A percentile compares a stretch with the other conserved stretches of the same genome.
phyloP scores from a whole-genome alignment of 2,797 vertebrate genomes.

The Urosaurus nigricauda region DNA sequence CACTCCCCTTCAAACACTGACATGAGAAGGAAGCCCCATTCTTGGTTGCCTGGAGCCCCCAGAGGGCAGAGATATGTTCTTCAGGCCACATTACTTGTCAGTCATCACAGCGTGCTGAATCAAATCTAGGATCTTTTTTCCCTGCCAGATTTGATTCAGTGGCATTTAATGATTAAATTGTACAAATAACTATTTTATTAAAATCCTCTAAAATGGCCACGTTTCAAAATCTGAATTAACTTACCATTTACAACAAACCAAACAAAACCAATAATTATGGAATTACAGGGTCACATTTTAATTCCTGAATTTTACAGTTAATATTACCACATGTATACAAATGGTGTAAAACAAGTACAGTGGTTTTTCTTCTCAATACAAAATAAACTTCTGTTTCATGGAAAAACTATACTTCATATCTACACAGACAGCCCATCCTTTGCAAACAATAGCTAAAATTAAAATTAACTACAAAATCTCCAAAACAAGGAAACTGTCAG shows the following conservation, averaged over 20 bases:
- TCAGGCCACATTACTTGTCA: conserved; percentile 17
- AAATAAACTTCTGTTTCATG: conserved; percentile 92
- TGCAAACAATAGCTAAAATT: conserved; percentile 85
- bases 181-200: conserved; percentile 52
- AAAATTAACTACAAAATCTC: conserved; percentile 86
- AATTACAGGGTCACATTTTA: conserved; percentile 98
- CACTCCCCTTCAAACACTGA: neutral
- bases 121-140: conserved; percentile 21
- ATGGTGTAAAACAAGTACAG: conserved; percentile 95
- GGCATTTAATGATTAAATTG: conserved; percentile 46
- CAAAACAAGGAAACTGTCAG: conserved; percentile 81
- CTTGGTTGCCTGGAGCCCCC: conserved; percentile 36
- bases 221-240: conserved; percentile 60
- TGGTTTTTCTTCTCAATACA: conserved; percentile 92
- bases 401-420: conserved; percentile 89
- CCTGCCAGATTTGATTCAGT: conserved; percentile 33
- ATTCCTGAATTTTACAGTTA: conserved; percentile 94
- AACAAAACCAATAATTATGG: conserved; percentile 77
- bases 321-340: conserved; percentile 97
- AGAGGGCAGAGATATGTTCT: neutral
- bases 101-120: conserved; percentile 28
- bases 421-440: conserved; percentile 87
- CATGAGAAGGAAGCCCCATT: conserved; percentile 19
- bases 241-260: conserved; percentile 79
- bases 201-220: conserved; percentile 63